Evolutionary conservation across 2,797 vertebrate species (phyloP), one percentile per base, ranked within the genome.

Genomic region (Geotrypetes seraphini): DNA sequence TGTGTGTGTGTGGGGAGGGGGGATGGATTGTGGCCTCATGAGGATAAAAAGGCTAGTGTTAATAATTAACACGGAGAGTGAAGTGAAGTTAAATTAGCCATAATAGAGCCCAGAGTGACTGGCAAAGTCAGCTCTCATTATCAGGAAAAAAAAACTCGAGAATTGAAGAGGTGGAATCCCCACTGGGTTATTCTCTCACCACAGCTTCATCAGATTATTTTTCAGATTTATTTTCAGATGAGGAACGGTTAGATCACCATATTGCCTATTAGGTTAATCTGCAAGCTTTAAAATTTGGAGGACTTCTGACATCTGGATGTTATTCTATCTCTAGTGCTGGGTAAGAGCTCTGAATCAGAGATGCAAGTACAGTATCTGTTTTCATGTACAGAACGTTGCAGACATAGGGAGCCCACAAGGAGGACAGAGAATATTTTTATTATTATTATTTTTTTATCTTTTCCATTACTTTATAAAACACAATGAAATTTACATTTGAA

Each of bases 41-140:
- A 86, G 84, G 86, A 85, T 81, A 79, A 88, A 91, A 91, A 90
- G 88, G 85, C 88, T 87, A 93, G 87, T 94, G 89, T 92, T 95
- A 90, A 88, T 93, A 87, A 91, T 91, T 88, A 83, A 61, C 78
- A 82, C 73, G 79, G 78, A 73, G 77, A 86, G 76, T 73, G 81
- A 85, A 87, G 79, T 88, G 74, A 87, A 91, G 88, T 87, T 86
- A 90, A 83, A 91, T 87, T 89, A 85, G 61, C 62, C 69, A 66
- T 96, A 96, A 96, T 93, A 88, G 86, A 87, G 88, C 77, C 85
- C 87, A 75, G 62, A 71, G 90, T 90, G 91, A 89, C 85, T 83
- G 69, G 64, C 73, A 77, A 75, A 80, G 78, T 77, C 71, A 77
- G 68, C 75, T 77, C 78, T 84, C 76, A 81, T 84, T 80, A 79